A percentile compares a stretch with the other conserved stretches of the same genome.
phyloP scores from a whole-genome alignment of 2,888 invertebrate species.

The Melanargia galathea region DNA sequence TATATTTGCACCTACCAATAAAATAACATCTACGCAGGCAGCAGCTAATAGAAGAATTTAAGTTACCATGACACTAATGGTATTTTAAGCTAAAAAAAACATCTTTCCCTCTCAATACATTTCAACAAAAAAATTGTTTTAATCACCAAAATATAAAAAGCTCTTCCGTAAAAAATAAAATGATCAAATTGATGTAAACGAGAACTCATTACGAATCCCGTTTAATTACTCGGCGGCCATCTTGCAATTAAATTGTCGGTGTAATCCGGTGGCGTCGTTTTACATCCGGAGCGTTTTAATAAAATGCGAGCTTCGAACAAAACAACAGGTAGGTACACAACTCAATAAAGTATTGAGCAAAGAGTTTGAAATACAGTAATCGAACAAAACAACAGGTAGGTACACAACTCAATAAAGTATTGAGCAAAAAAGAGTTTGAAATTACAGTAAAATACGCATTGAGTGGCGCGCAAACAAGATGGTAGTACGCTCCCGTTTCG shows the following conservation, averaged over 20 bases:
- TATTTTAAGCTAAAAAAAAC: too few species aligned
- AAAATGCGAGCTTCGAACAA: constrained; percentile 17
- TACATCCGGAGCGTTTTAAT: constrained; percentile 16
- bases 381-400: constrained; percentile 30
- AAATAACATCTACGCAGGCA: too few species aligned
- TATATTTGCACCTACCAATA: too few species aligned
- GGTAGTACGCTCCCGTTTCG: constrained; percentile 45
- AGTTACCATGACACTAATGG: too few species aligned
- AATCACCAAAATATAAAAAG: not conserved
- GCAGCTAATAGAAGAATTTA: too few species aligned
- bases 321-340: constrained; percentile 33
- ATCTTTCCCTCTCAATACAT: too few species aligned
- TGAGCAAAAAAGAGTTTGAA: constrained; percentile 38
- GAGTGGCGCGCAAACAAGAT: constrained; percentile 42
- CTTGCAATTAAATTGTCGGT: constrained; percentile 21
- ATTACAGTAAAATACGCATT: constrained; percentile 47
- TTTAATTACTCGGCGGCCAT: constrained; percentile 21
- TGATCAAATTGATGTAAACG: constrained; percentile 10
- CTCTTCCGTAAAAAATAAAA: not conserved
- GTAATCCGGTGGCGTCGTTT: constrained; percentile 22
- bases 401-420: constrained; percentile 35
- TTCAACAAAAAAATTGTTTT: not conserved
- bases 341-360: constrained; percentile 36
- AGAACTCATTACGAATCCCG: constrained; percentile 16
- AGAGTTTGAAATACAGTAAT: constrained; percentile 45